Evolutionary conservation across 2,113 vertebrate species (phyloP).

Genomic region (Pica pica): DNA sequence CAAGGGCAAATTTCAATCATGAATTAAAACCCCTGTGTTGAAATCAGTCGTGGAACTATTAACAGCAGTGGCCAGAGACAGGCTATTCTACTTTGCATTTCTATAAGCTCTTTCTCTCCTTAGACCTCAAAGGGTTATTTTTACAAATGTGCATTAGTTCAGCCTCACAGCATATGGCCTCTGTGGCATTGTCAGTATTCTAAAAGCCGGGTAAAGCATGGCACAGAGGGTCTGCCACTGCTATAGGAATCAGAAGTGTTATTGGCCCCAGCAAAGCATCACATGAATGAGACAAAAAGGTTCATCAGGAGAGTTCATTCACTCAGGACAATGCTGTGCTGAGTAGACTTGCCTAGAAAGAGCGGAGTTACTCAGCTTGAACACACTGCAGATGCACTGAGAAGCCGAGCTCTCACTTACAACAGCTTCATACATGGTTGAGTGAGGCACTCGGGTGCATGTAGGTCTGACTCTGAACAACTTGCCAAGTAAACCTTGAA

Average conservation of each 20-base stretch:
- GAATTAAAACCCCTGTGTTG: neutral
- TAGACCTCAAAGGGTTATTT: neutral
- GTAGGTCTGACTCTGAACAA: neutral
- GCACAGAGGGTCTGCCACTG: neutral
- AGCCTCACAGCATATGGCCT: neutral
- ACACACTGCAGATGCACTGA: neutral
- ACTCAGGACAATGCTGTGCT: neutral
- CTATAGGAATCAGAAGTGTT: neutral
- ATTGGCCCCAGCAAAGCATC: neutral
- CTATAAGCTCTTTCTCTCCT: neutral
- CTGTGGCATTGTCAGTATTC: neutral
- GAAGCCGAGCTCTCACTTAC: neutral
- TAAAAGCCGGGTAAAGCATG: neutral
- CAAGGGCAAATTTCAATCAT: neutral
- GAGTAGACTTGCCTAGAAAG: neutral
- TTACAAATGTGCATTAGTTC: neutral
- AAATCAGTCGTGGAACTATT: neutral
- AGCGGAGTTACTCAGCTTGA: neutral
- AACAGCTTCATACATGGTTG: fast-evolving
- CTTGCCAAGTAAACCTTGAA: neutral
- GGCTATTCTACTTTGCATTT: neutral
- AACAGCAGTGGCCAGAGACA: neutral
- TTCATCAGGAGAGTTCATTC: neutral
- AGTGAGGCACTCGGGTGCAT: fast-evolving
- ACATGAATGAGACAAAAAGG: neutral